Percentiles rank a stretch among this genome's conserved stretches.
phyloP scores from a whole-genome alignment of 2,797 vertebrate genomes.

The Chelidonichthys spinosus region DNA sequence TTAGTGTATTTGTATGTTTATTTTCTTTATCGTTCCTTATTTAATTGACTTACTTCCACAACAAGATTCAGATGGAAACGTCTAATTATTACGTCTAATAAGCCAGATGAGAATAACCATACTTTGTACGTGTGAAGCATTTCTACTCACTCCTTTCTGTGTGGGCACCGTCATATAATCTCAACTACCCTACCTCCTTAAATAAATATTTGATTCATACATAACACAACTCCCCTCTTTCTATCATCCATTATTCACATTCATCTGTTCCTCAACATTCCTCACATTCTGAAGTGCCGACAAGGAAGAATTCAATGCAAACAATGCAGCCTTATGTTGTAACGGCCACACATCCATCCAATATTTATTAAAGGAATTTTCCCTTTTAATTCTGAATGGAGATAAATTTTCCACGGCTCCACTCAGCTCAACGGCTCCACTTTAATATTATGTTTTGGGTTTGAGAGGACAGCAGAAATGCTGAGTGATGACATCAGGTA shows the following conservation, averaged over 20 bases:
- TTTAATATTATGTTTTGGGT: slow-evolving; percentile 43
- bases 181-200: slow-evolving; percentile 25
- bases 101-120: no score
- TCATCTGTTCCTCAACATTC: slow-evolving; percentile 73
- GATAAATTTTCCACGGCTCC: slow-evolving; percentile 30
- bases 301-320: slow-evolving; percentile 52
- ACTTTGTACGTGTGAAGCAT: background rate
- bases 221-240: slow-evolving; percentile 29
- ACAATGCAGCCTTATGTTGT: slow-evolving; percentile 42
- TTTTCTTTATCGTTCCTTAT: no score
- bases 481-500: slow-evolving; percentile 65
- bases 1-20: no score
- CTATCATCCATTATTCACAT: slow-evolving; percentile 40
- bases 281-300: slow-evolving; percentile 70
- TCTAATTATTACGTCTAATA: no score
- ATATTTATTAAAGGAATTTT: slow-evolving; percentile 15
- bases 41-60: no score
- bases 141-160: slow-evolving; percentile 7
- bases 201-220: slow-evolving; percentile 47
- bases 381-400: background rate
- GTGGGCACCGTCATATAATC: slow-evolving; percentile 24
- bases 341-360: slow-evolving; percentile 13
- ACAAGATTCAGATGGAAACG: no score
- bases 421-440: slow-evolving; percentile 9
- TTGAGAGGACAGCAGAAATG: slow-evolving; percentile 53